These are phyloP conservation scores for Odontomyia ornata DNA, from an alignment of 2,888 invertebrate genomes.

Conservation along the genomic window DNA sequence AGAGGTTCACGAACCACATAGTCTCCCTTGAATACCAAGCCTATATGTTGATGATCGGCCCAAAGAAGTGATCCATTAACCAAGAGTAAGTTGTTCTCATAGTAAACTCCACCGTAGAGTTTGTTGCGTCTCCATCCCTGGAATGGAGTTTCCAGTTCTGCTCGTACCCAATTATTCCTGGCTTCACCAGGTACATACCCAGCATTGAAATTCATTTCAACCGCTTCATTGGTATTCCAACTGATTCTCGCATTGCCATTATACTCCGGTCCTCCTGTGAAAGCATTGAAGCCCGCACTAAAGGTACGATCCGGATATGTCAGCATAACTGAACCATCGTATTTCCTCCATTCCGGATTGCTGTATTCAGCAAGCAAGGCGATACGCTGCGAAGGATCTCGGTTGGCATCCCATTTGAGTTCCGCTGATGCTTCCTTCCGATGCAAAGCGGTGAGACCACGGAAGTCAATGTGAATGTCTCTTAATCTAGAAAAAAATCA, in stretches of 20 bases:
- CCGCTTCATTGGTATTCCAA: conserved; percentile 74
- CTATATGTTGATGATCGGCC: conserved; percentile 70
- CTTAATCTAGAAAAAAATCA: conserved; percentile 68
- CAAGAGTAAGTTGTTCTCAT: conserved; percentile 65
- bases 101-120: conserved; percentile 65
- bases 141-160: conserved; percentile 69
- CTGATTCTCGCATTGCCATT: conserved; percentile 68
- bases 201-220: conserved; percentile 62
- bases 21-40: conserved; percentile 67
- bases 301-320: conserved; percentile 81
- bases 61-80: conserved; percentile 69
- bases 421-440: conserved; percentile 76
- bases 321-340: conserved; percentile 71
- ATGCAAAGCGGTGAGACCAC: conserved; percentile 68
- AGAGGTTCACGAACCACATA: conserved; percentile 63
- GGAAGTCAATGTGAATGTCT: conserved; percentile 76
- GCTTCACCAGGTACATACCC: conserved; percentile 63
- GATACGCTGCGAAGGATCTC: conserved; percentile 75
- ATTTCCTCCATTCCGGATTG: conserved; percentile 69
- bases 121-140: conserved; percentile 69
- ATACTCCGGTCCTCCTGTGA: conserved; percentile 60
- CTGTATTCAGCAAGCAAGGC: conserved; percentile 69
- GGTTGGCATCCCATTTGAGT: conserved; percentile 86
- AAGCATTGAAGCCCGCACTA: conserved; percentile 72
- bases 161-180: conserved; percentile 61